Base-by-base conservation (phyloP, 2,113 vertebrate genomes). In the Cettia cetti region DNA sequence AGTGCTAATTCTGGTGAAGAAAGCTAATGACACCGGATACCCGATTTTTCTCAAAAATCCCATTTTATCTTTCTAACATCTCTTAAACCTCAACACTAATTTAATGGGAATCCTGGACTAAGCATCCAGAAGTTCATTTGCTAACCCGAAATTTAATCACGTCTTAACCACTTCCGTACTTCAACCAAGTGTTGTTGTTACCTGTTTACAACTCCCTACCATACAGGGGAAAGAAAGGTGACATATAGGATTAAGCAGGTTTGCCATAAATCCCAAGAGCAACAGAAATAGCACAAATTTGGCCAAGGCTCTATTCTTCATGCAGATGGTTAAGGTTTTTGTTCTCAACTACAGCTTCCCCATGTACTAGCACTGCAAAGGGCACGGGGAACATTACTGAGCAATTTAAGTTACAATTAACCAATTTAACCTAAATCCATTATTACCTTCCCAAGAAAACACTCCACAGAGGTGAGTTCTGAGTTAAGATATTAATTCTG, bases 201-300 rank as follows among this genome's bases (percentile, higher is more conserved):
- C 21, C 66, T 76, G 14, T 47, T 60, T 37, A 61, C 57, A 84
- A 21, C 4, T 72, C 74, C 59, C 54, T 42, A 40, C 16, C 13
- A 11, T 0, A 26, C 4, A 10, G 2, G 33, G 3, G 16, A 37
- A 28, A 1, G 1, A 52, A 68, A 82, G 23, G 24, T 0, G 11
- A 68, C 3, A 31, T 22, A 39, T 21, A 86, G 39, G 5, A 49
- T 49, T 69, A 80, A 90, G 42, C 26, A 86, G 8, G 13, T 69
- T 81, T 80, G 50, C 21, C 27, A 49, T 77, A 33, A 57, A 71
- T 27, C 35, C 11, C 20, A 76, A 81, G 13, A 59, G 18, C 54
- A 79, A 79, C 7, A 80, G 50, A 80, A 69, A 69, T 1, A 60
- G 52, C 33, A 37, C 22, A 4, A 20, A 60, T 14, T 13, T 72